Evolutionary conservation across 2,113 vertebrate genomes (phyloP).

Genomic region (Lepus americanus): DNA sequence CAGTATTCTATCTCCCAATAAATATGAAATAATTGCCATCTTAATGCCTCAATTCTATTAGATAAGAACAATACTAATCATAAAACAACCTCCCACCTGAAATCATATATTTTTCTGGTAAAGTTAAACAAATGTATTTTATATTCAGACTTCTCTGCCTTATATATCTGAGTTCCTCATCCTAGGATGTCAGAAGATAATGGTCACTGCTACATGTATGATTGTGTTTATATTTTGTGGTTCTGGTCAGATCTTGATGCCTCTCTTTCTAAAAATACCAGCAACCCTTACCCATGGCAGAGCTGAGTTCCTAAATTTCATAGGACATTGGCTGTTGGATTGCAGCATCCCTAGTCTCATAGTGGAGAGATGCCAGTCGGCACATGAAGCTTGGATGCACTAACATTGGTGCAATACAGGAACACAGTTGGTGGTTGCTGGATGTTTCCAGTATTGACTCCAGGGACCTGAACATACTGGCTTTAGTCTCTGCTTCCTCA

Average conservation of each 20-base stretch:
- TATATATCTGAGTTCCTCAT: background rate
- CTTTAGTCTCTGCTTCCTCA: background rate
- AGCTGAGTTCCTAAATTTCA: background rate
- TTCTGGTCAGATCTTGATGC: background rate
- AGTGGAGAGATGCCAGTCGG: background rate
- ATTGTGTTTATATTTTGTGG: background rate
- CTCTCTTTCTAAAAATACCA: background rate
- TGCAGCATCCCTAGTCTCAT: background rate
- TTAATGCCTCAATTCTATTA: background rate
- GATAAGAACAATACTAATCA: background rate
- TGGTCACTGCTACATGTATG: background rate
- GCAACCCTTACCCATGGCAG: background rate
- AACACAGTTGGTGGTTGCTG: background rate
- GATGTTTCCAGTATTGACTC: background rate
- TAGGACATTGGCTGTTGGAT: background rate
- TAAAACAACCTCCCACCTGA: background rate
- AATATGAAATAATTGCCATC: background rate
- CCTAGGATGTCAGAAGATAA: background rate
- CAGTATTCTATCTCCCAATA: background rate
- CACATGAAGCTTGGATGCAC: background rate
- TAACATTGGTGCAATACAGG: too few relatives aligned
- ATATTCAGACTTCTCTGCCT: background rate
- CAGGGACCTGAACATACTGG: rapidly evolving
- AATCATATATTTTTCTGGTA: constrained; percentile 1
- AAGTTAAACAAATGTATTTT: background rate